Percentiles rank a stretch among this genome's conserved stretches.
These are phyloP conservation scores for Pelvicachromis taeniatus DNA, from an alignment of 2,113 vertebrate genomes.

Conservation along the genomic window DNA sequence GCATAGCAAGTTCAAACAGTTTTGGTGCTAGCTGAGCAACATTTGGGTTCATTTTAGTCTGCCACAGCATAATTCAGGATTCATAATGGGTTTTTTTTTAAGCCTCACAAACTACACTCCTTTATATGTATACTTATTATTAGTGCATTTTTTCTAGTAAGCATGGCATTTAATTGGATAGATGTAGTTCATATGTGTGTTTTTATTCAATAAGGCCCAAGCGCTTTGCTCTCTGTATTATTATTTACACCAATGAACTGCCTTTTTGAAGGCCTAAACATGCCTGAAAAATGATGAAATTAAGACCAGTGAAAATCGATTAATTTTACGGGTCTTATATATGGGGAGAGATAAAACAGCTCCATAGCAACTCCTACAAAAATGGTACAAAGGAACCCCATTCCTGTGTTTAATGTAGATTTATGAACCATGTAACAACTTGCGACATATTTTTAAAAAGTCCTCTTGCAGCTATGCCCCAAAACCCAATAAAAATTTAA, in stretches of 20 bases:
- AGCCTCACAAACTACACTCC: neutral
- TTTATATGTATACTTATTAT: neutral
- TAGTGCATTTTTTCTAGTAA: neutral
- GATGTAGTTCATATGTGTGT: neutral
- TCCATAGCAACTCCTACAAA: neutral
- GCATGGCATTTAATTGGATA: neutral
- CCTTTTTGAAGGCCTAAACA: neutral
- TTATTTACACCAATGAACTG: neutral
- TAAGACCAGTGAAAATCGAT: neutral
- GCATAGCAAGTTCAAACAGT: neutral
- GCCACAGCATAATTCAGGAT: neutral
- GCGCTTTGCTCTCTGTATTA: neutral
- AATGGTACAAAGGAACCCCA: neutral
- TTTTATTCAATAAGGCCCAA: neutral
- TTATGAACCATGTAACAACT: neutral
- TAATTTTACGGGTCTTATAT: neutral
- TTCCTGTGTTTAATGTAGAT: neutral
- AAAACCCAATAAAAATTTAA: neutral
- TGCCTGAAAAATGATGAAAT: neutral
- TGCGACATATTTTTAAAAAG: neutral
- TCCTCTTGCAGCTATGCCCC: neutral
- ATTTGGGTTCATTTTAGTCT: neutral
- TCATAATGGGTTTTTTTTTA: neutral
- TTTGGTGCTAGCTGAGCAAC: neutral
- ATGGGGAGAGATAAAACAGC: neutral